Evolutionary conservation across 2,113 vertebrate genomes (phyloP).

Genomic region (Ovibos moschatus): DNA sequence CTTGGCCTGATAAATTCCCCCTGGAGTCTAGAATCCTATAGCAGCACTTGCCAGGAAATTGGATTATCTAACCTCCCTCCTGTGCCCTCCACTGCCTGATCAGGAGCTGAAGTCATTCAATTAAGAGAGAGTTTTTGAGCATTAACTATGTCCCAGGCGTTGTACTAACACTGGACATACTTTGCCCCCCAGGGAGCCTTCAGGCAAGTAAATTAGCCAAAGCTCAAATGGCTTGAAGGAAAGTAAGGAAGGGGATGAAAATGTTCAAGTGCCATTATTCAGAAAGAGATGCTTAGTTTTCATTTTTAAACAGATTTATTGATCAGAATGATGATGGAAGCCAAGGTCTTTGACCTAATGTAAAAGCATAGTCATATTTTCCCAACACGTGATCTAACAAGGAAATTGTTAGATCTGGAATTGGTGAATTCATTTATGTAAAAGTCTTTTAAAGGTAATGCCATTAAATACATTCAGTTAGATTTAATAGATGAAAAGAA

Average conservation of each 20-base stretch:
- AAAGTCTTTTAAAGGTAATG: neutral
- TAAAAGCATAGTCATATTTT: neutral
- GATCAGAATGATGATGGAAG: neutral
- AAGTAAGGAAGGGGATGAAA: neutral
- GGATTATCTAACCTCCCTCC: neutral
- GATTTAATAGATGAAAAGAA: neutral
- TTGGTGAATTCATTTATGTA: neutral
- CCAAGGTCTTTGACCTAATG: neutral
- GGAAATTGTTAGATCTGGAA: neutral
- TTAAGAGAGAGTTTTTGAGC: neutral
- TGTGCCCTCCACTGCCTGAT: neutral
- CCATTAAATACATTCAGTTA: neutral
- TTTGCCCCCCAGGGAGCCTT: neutral
- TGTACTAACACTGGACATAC: neutral
- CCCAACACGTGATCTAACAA: neutral
- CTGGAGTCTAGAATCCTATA: neutral
- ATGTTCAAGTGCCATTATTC: neutral
- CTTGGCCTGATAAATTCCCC: neutral
- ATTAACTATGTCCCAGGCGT: neutral
- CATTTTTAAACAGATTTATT: neutral
- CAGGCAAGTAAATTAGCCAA: neutral
- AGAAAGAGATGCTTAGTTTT: neutral
- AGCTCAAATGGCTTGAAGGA: neutral
- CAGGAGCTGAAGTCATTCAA: neutral
- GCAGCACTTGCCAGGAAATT: neutral